These are phyloP conservation scores for Chlamydotis undulata DNA, from an alignment of 2,113 vertebrate genomes.

Conservation along the genomic window DNA sequence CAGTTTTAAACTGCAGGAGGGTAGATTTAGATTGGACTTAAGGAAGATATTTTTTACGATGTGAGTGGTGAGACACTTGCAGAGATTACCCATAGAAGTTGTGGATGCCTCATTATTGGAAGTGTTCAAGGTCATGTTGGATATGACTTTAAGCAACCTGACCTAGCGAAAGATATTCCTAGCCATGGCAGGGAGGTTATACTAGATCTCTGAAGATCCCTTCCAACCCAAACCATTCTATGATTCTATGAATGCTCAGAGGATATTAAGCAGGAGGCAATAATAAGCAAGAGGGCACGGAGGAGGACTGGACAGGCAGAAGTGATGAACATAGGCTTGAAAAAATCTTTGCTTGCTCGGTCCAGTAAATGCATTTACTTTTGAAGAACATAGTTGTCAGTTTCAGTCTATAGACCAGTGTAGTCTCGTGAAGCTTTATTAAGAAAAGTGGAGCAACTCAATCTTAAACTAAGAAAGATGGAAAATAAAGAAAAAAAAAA, in stretches of 20 bases:
- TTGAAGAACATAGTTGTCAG: not conserved
- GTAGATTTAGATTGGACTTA: not conserved
- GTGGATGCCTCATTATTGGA: not conserved
- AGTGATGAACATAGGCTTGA: not conserved
- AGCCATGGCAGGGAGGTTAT: not conserved
- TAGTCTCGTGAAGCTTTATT: not conserved
- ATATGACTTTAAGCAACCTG: not conserved
- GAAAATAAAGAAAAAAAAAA: not conserved
- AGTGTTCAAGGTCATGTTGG: not conserved
- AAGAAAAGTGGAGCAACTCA: not conserved
- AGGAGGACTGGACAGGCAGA: not conserved
- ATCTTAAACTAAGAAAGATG: not conserved
- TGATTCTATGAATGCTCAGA: not conserved
- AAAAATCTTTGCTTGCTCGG: not conserved
- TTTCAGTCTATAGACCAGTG: not conserved
- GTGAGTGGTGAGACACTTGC: not conserved
- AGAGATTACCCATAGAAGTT: not conserved
- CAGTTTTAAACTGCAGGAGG: not conserved
- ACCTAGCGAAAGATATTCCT: not conserved
- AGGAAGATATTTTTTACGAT: rapidly evolving
- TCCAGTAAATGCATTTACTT: not conserved
- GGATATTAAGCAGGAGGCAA: not conserved
- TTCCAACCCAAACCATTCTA: not conserved
- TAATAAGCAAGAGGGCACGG: not conserved
- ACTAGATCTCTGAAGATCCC: not conserved